Evolutionary conservation across 2,113 vertebrate species (phyloP).

Genomic region (Sakesphorus luctuosus): DNA sequence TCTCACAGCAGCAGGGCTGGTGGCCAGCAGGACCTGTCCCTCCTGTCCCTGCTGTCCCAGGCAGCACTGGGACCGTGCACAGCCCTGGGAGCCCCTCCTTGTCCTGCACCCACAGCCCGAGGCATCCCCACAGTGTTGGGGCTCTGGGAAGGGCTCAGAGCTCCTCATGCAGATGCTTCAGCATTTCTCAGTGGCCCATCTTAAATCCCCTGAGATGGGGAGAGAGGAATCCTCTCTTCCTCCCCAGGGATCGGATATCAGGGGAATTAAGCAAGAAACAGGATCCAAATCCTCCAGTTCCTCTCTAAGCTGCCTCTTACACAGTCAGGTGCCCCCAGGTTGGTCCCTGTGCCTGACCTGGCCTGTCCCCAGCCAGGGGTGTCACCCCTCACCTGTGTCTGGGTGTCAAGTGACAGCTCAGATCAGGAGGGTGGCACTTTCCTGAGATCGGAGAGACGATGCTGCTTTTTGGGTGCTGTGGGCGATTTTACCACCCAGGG

Average conservation of each 20-base stretch:
- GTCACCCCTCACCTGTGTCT: neutral
- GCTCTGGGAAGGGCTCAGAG: neutral
- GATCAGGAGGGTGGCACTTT: accelerated
- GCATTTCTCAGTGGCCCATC: neutral
- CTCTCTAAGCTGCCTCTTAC: neutral
- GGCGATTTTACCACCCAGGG: neutral
- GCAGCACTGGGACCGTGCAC: accelerated
- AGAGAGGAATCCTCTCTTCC: neutral
- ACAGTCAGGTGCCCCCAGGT: neutral
- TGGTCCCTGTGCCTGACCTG: accelerated
- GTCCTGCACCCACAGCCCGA: neutral
- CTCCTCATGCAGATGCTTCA: neutral
- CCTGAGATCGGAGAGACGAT: accelerated
- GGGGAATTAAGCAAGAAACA: slow-evolving; percentile 36
- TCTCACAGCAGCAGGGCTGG: accelerated
- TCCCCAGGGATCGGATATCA: slow-evolving; percentile 2
- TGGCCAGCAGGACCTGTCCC: neutral
- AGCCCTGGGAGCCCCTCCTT: neutral
- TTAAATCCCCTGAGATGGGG: neutral
- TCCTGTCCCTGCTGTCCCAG: neutral
- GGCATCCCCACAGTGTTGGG: accelerated
- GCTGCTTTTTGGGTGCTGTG: neutral
- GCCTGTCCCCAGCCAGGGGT: neutral
- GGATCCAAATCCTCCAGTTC: slow-evolving; percentile 42
- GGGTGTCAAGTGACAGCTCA: neutral